These are phyloP conservation scores for Felis chaus DNA, from an alignment of 2,113 vertebrate genomes.

Conservation along the genomic window DNA sequence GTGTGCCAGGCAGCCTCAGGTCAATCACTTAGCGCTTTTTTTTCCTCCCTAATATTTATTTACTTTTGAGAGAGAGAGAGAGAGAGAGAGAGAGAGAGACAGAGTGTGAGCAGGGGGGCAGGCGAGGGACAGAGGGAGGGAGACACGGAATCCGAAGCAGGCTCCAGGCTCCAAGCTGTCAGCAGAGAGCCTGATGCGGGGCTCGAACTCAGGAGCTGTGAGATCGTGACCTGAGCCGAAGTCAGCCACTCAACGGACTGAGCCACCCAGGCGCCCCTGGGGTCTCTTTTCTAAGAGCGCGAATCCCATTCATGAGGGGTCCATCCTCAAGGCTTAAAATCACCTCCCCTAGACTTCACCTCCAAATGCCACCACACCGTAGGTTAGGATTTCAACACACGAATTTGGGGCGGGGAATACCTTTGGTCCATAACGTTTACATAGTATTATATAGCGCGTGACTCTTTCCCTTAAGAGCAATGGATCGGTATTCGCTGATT, in stretches of 20 bases:
- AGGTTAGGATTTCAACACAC: not conserved
- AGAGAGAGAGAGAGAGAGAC: too few species aligned
- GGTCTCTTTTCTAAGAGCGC: not conserved
- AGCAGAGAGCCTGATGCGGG: too few species aligned
- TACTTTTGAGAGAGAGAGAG: too few species aligned
- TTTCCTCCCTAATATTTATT: too few species aligned
- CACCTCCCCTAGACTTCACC: not conserved
- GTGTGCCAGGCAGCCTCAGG: not conserved
- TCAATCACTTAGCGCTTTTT: not conserved
- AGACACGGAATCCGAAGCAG: too few species aligned
- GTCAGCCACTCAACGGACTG: too few species aligned
- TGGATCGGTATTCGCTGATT: not conserved
- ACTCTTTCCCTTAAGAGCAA: not conserved
- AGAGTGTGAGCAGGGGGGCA: too few species aligned
- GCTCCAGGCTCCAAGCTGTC: too few species aligned
- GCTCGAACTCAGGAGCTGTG: too few species aligned
- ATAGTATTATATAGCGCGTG: not conserved
- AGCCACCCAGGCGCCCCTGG: too few species aligned
- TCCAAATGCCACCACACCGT: not conserved
- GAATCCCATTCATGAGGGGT: not conserved
- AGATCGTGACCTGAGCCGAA: too few species aligned
- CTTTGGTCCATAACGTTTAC: not conserved
- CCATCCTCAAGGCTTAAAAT: not conserved
- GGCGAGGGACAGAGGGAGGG: too few species aligned
- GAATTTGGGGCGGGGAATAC: not conserved